phyloP scores from a whole-genome alignment of 2,888 invertebrate species.

The Spilosoma lubricipeda region DNA sequence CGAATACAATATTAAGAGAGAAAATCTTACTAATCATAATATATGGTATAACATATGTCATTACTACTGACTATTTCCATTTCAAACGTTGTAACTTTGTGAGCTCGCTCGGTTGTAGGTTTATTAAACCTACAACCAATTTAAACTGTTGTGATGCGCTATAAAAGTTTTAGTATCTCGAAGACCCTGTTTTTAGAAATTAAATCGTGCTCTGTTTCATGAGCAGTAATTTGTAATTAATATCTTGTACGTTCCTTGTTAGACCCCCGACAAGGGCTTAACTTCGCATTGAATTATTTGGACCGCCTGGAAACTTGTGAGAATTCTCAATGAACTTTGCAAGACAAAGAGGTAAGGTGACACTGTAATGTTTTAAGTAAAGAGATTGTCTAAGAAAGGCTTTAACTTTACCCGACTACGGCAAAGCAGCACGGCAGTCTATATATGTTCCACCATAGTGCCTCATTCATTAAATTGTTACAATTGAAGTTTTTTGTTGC shows the following conservation, averaged over 20 bases:
- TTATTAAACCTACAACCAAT: neutral
- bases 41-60: no score
- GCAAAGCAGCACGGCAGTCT: no score
- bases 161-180: neutral
- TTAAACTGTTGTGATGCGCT: neutral
- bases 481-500: neutral
- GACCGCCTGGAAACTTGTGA: constrained; percentile 22
- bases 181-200: neutral
- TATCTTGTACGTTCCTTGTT: constrained; percentile 32
- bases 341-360: neutral
- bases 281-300: constrained; percentile 30
- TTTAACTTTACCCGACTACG: neutral
- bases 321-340: constrained; percentile 7
- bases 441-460: no score
- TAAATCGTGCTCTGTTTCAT: constrained; percentile 13
- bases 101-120: no score
- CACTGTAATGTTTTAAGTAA: neutral
- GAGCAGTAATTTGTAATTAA: constrained; percentile 39
- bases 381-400: neutral
- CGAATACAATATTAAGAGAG: no score
- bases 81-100: neutral
- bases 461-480: no score
- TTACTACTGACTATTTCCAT: neutral
- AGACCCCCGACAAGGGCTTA: constrained; percentile 20
- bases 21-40: no score